phyloP scores from a whole-genome alignment of 92 coral and sea anemone species.

The Palythoa caribaeorum region DNA sequence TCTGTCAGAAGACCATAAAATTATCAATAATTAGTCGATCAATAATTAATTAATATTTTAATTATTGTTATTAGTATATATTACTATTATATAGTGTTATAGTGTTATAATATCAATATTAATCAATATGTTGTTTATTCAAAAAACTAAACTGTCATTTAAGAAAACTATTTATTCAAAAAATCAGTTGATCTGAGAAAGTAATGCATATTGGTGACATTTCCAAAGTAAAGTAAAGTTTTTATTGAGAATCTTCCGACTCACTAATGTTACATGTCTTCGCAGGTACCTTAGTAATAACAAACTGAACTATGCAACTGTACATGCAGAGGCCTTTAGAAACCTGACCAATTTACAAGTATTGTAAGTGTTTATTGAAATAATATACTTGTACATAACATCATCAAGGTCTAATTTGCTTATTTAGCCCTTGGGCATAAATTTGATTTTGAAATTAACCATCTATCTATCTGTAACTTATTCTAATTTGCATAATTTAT shows the following conservation, averaged over 20 bases:
- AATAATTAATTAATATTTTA: background rate
- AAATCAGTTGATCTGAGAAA: too few relatives aligned
- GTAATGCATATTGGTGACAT: too few relatives aligned
- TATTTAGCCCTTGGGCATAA: background rate
- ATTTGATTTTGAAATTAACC: too few relatives aligned
- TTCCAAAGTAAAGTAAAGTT: background rate
- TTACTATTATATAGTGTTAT: background rate
- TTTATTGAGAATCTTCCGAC: background rate
- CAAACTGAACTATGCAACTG: constrained; percentile 76
- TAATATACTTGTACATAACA: background rate
- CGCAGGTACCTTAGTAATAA: constrained; percentile 73
- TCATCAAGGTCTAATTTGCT: background rate
- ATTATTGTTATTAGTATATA: background rate
- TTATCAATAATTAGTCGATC: background rate
- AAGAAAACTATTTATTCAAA: background rate
- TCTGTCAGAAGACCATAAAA: too few relatives aligned
- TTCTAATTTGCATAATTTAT: too few relatives aligned
- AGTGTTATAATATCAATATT: background rate
- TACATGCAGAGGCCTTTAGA: constrained; percentile 87
- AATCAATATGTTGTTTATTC: background rate
- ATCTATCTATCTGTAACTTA: too few relatives aligned
- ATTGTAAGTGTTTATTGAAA: constrained; percentile 70
- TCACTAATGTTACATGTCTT: background rate
- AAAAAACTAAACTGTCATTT: background rate
- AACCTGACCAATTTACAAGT: constrained; percentile 71